phyloP scores from a whole-genome alignment of 2,888 invertebrate genomes.

The Hemicrepidius hirtus region DNA sequence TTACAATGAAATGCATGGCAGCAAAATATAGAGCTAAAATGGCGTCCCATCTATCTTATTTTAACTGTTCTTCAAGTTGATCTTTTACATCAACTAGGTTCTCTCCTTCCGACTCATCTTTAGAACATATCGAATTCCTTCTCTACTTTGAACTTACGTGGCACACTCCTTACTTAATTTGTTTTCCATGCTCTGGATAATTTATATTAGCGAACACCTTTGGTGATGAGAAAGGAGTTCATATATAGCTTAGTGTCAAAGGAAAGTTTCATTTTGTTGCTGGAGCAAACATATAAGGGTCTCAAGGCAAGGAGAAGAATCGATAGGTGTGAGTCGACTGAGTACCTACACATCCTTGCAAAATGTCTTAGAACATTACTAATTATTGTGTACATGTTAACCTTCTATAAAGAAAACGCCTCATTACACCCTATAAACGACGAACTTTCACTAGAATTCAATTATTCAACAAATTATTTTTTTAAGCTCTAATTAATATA shows the following conservation, averaged over 20 bases:
- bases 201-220: constrained; percentile 71
- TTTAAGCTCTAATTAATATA: no score
- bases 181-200: constrained; percentile 69
- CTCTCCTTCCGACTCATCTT: constrained; percentile 43
- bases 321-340: constrained; percentile 37
- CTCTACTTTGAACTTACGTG: constrained; percentile 45
- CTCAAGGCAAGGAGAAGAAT: constrained; percentile 54
- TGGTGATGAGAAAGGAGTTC: constrained; percentile 69
- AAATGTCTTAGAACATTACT: background rate
- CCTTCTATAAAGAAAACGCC: no score
- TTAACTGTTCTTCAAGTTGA: constrained; percentile 68
- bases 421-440: no score
- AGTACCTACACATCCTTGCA: constrained; percentile 17
- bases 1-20: constrained; percentile 70
- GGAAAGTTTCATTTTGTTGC: constrained; percentile 71
- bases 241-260: constrained; percentile 68
- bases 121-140: constrained; percentile 25
- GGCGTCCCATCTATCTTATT: constrained; percentile 71
- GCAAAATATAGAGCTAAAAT: constrained; percentile 69
- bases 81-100: constrained; percentile 60
- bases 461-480: no score
- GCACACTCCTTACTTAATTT: constrained; percentile 62
- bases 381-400: constrained; percentile 2
- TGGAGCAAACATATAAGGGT: constrained; percentile 65
- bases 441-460: no score